phyloP scores from a whole-genome alignment of 1,140 invertebrate species.

The Pogonomyrmex barbatus region DNA sequence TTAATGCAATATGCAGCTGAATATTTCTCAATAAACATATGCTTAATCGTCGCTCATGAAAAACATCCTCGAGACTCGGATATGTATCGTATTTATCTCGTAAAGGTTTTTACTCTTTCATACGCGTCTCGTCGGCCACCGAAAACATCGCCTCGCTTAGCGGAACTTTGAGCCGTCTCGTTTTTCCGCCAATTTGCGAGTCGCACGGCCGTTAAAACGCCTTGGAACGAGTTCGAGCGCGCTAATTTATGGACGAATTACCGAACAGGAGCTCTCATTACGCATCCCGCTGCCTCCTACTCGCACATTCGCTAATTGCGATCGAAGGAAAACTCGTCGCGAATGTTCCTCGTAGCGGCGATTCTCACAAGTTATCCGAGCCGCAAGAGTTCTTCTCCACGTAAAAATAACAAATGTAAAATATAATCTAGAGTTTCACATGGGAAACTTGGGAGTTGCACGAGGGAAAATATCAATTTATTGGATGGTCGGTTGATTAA shows the following conservation, averaged over 20 bases:
- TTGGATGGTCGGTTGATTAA: not conserved
- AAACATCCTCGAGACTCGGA: slow-evolving; percentile 15
- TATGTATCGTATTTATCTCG: slow-evolving; percentile 26
- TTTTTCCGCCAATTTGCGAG: slow-evolving; percentile 44
- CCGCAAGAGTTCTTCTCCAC: not conserved
- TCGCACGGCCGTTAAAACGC: slow-evolving; percentile 36
- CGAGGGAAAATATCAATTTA: not conserved
- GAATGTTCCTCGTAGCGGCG: not conserved
- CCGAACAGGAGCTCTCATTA: slow-evolving; percentile 31
- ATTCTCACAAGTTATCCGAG: not conserved
- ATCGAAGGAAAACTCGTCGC: slow-evolving; percentile 27
- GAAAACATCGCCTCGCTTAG: slow-evolving; percentile 35
- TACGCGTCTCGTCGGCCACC: not conserved
- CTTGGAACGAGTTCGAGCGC: slow-evolving; percentile 33
- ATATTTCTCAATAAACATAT: not conserved
- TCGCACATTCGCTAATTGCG: slow-evolving; percentile 38
- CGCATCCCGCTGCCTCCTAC: slow-evolving; percentile 26
- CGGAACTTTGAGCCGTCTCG: slow-evolving; percentile 26
- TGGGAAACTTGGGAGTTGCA: not conserved
- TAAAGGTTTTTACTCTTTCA: slow-evolving; percentile 17
- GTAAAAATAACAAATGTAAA: not conserved
- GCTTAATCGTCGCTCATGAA: not conserved
- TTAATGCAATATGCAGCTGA: not conserved
- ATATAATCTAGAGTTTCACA: not conserved
- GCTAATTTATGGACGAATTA: slow-evolving; percentile 56